Evolutionary conservation across 2,888 invertebrate species (phyloP).

Genomic region (Mesorhabditis belari): DNA sequence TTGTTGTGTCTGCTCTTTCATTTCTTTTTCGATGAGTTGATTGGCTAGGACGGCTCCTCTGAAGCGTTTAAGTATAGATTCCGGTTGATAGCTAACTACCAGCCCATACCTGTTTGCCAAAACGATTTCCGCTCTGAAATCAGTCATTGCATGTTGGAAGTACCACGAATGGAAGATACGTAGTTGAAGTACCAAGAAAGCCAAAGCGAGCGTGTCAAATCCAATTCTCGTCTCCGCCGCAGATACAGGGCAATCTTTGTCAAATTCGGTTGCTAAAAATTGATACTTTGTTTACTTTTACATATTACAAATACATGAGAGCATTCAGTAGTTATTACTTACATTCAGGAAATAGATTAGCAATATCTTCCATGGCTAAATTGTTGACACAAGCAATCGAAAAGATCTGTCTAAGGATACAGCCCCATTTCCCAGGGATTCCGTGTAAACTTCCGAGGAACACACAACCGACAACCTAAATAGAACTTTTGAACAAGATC

Average conservation of each 20-base stretch:
- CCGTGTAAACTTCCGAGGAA: constrained; percentile 13
- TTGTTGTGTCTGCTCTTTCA: constrained; percentile 76
- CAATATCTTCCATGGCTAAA: constrained; percentile 1
- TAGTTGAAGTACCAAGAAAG: constrained; percentile 81
- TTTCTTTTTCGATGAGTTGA: constrained; percentile 79
- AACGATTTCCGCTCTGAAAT: constrained; percentile 86
- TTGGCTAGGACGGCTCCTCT: constrained; percentile 92
- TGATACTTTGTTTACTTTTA: no score
- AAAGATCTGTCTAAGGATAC: constrained; percentile 74
- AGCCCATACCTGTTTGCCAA: constrained; percentile 68
- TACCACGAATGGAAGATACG: constrained; percentile 84
- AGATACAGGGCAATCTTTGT: constrained; percentile 64
- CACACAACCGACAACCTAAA: constrained; percentile 80
- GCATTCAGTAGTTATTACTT: neutral
- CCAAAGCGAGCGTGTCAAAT: constrained; percentile 92
- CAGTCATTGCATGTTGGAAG: constrained; percentile 91
- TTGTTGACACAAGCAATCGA: constrained; percentile 70
- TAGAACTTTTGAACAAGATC: constrained; percentile 1
- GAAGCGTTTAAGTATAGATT: no score
- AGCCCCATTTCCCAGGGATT: constrained; percentile 35
- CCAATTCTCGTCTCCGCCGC: constrained; percentile 78
- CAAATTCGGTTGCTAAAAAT: constrained; percentile 50
- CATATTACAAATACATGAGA: no score
- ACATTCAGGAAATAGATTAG: neutral
- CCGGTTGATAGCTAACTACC: no score